Base-by-base conservation (phyloP, 2,888 invertebrate genomes). In the Volucella bombylans region DNA sequence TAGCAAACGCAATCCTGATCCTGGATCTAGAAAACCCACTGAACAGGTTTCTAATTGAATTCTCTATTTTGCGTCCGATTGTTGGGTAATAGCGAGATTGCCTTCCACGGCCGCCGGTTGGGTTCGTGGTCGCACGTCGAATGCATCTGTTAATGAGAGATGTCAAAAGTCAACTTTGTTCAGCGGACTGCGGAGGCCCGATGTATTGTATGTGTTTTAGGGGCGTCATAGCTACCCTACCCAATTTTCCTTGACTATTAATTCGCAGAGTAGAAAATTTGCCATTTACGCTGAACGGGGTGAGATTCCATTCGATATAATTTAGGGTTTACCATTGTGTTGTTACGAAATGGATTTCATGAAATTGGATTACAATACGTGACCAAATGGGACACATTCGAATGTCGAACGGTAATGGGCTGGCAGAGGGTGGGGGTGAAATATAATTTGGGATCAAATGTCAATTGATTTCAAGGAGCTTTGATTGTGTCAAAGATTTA, bases 131-230 rank as follows among this genome's bases (percentile, higher is more conserved):
- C 50, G n/a, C 62, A 47, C 68, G 85, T 76, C 72, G 85, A 76
- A 81, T 81, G 71, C 76, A 85, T 81, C 85, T 81, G 76, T 76
- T 85, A 85, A 85, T 85, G 81, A 81, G 81, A 64, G 68, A 85
- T 77, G 77, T 72, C 81, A 67, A 77, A 81, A 73, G 72, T 61
- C 62, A 57, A 50, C 39, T 68, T 15, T 49, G 8, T 15, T 10
- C 31, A 39, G 54, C 39, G 14, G 43, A 15, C 38, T 23, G 52
- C 15, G 64, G 57, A 38, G 15, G 23, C 38, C 39, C 10, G 49
- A 47, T 18, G 1, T 18, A 18, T 57, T 18, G 1, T 18, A 18
- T 57, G 43, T 41, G 31, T 61, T 62, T 61, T 8, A 49, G 31
- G 55, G 9, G 2, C 2, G 11, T n/a, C 15, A 18, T 43, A n/a